A percentile compares a stretch with the other conserved stretches of the same genome.
These are phyloP conservation scores for Chironomus tepperi DNA, from an alignment of 1,140 invertebrate species.

Conservation along the genomic window DNA sequence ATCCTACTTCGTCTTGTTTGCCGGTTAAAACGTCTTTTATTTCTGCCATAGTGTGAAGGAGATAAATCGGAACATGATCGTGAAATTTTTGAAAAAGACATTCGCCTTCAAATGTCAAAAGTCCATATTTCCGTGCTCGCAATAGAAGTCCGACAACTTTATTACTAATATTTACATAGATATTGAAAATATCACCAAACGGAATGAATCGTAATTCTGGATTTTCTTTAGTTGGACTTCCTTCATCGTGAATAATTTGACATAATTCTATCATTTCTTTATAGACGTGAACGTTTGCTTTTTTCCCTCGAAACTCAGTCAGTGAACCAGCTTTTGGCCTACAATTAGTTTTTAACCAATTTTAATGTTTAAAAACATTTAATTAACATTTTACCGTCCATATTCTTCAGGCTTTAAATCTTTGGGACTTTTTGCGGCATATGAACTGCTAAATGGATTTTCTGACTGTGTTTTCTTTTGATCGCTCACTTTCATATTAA, in stretches of 20 bases:
- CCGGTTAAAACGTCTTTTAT: slow-evolving; percentile 55
- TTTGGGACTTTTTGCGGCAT: no score
- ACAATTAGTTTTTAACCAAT: no score
- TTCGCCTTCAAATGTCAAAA: slow-evolving; percentile 90
- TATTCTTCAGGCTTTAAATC: background rate
- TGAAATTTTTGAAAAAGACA: slow-evolving; percentile 70
- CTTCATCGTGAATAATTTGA: slow-evolving; percentile 80
- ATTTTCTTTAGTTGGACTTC: slow-evolving; percentile 52
- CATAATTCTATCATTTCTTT: slow-evolving; percentile 88
- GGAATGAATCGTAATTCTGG: slow-evolving; percentile 62
- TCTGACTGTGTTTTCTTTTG: slow-evolving; percentile 58
- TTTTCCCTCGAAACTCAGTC: slow-evolving; percentile 80
- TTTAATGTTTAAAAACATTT: no score
- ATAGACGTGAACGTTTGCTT: slow-evolving; percentile 77
- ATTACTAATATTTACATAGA: slow-evolving; percentile 87
- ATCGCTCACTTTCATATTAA: slow-evolving; percentile 59
- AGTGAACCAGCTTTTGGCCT: slow-evolving; percentile 82
- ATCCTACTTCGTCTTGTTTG: slow-evolving; percentile 53
- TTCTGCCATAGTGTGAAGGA: slow-evolving; percentile 66
- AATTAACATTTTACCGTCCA: background rate
- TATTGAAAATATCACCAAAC: slow-evolving; percentile 87
- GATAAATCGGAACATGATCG: slow-evolving; percentile 78
- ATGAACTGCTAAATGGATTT: slow-evolving; percentile 54
- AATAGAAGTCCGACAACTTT: slow-evolving; percentile 89
- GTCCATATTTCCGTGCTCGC: slow-evolving; percentile 81